Evolutionary conservation across 2,888 invertebrate genomes (phyloP), one percentile per base, ranked within the genome.

Genomic region (Stenodera caucasica): DNA sequence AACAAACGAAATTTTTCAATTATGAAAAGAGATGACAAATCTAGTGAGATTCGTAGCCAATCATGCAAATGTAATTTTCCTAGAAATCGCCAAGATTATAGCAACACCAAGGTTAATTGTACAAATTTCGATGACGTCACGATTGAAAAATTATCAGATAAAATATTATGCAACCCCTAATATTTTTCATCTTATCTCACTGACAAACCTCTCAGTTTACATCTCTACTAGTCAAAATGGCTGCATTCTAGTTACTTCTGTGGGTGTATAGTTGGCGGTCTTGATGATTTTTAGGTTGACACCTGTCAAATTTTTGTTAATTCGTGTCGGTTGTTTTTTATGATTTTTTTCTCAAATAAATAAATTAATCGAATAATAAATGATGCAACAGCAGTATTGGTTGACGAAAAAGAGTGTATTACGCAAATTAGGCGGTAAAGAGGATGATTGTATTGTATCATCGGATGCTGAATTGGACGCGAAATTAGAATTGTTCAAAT

Each of bases 401-500:
- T 92, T 98, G 58, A 98, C 98, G 7, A 98, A 98, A 79, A 98
- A 98, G 81, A 90, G 93, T 60, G 91, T 98, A 50, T 88, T 94
- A 69, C 86, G 94, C 75, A 97, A 95, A 82, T 83, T 98, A 53
- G 97, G 97, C 32, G 92, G 93, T 72, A 98, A 98, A 83, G 98
- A 99, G 82, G 99, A 99, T 79, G 96, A 96, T 70, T 95, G 95
- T 82, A 90, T 99, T 67, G 90, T 97, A 23, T 90, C 98, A 12
- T 97, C 97, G 0, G 99, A 99, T 82, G 92, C 96, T 0, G 95
- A 97, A 77, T 84, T 99, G 30, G 99, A 99, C 82, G 91, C 98
- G 4, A 99, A 99, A 84, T 84, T 98, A 68, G 96, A 96, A 81
- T 82, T 96, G 67, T 95, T 94, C 82, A 90, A 90, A 80, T 94